phyloP scores from a whole-genome alignment of 2,113 vertebrate genomes.

The Myiagra hebetior region DNA sequence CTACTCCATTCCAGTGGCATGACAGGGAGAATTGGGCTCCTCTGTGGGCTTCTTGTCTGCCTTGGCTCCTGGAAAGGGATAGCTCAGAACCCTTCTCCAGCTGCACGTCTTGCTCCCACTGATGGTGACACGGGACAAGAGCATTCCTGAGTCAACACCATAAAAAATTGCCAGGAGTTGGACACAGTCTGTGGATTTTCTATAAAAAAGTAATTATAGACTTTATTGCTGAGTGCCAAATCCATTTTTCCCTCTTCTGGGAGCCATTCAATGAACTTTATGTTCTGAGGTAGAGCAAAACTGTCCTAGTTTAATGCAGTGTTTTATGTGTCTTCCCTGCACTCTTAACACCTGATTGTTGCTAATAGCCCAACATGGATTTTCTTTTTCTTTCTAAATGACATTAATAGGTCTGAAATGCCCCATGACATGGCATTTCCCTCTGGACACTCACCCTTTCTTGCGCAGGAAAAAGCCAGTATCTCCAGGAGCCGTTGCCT shows the following conservation, averaged over 20 bases:
- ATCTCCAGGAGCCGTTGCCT: background rate
- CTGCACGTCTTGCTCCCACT: accelerated
- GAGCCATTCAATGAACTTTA: constrained; percentile 37
- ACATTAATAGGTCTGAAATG: background rate
- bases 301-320: background rate
- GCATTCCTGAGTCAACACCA: background rate
- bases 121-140: background rate
- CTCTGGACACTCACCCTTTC: background rate
- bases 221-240: background rate
- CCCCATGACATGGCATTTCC: background rate
- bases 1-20: background rate
- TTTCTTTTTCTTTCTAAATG: constrained; percentile 21
- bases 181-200: background rate
- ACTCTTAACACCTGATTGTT: background rate
- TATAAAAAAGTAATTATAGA: constrained; percentile 25
- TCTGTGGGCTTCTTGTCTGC: background rate
- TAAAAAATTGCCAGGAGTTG: background rate
- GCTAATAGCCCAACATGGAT: background rate
- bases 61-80: background rate
- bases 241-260: constrained; percentile 29
- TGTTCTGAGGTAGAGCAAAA: constrained; percentile 28
- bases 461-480: background rate
- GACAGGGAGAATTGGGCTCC: background rate
- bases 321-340: background rate
- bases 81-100: background rate